Evolutionary conservation across 2,113 vertebrate genomes (phyloP), one percentile per base, ranked within the genome.

Genomic region (Rousettus leschenaultii): DNA sequence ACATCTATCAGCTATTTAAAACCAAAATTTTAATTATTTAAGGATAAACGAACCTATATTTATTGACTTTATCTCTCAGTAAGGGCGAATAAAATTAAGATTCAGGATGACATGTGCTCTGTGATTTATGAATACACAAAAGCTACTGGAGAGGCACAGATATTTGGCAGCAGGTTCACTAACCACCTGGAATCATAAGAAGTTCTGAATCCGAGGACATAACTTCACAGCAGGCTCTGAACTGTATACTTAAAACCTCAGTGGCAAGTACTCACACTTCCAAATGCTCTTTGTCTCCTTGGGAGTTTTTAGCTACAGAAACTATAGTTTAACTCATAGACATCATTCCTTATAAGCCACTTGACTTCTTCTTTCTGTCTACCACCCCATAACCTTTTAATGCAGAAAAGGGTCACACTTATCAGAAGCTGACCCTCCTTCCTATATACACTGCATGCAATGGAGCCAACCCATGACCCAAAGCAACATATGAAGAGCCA

Each of bases 21-120:
- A 70, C 38, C 68, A 95, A 93, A 68, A 86, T 65, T 74, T 93
- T 90, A 90, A 96, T 95, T 95, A 95, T 86, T 75, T 80, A 94
- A 95, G 38, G 7, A 26, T 82, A 91, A 91, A 83, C 78, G 57
- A 96, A 79, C 38, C 82, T 71, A 82, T 13, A 80, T 95, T 33
- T 91, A 94, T 94, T 82, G 61, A 93, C 73, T 75, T 87, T 55
- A 84, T 88, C 40, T 33, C 38, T 86, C 55, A 70, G 14, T 71
- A 73, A 77, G 59, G 61, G n/a, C 43, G 71, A 57, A 90, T 80
- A 86, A 79, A 80, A 70, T 94, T 93, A 73, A 89, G 73, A 88
- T 89, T 90, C 59, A 84, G 86, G 75, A 82, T 70, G 71, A 87
- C 83, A 66, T 63, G 3, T 87, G 80, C 78, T 93, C 63, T 86